Evolutionary conservation across 2,113 vertebrate species (phyloP), one percentile per base, ranked within the genome.

Genomic region (Leptobrachium ailaonicum): DNA sequence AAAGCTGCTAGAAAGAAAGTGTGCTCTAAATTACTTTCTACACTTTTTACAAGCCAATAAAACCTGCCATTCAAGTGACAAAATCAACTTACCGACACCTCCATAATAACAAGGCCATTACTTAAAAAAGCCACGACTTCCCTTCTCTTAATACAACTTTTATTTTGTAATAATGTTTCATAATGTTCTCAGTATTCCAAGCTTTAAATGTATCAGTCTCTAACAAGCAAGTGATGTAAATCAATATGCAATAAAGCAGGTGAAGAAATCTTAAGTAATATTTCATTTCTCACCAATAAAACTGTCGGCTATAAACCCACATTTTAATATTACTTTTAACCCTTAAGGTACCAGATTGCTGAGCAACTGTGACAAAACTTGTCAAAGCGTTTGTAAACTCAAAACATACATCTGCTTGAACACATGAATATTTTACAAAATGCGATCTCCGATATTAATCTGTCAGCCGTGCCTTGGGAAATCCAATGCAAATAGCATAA

Each of bases 141-240:
- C 42, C 9, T 32, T 11, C 47, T 5, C 47, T 41, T 54, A 71
- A 71, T 71, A 50, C 47, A 53, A 53, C n/a, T 41, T 14, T 72
- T 11, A 56, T 45, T 40, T 50, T 5, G 45, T 71, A 50, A 71
- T 60, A 60, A 71, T 71, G 45, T 71, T 20, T 32, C 10, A 44
- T 47, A 71, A 71, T 47, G 13, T 41, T 45, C 2, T 8, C 44
- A 32, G 14, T 50, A 20, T 71, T 20, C 13, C 9, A 1, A 60
- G 11, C 13, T 12, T 12, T 60, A 60, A 60, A 32, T 64, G 9
- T 20, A 8, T 64, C n/a, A 64, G 62, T 2, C 40, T 56, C 9
- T 41, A 41, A 50, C 70, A 72, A 72, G 1, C 20, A 43, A 47
- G 45, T 47, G 14, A 50, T n/a, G 45, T 72, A 72, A 72, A 72